Evolutionary conservation across 2,797 vertebrate genomes (phyloP).

Genomic region (Sebastes goodei): DNA sequence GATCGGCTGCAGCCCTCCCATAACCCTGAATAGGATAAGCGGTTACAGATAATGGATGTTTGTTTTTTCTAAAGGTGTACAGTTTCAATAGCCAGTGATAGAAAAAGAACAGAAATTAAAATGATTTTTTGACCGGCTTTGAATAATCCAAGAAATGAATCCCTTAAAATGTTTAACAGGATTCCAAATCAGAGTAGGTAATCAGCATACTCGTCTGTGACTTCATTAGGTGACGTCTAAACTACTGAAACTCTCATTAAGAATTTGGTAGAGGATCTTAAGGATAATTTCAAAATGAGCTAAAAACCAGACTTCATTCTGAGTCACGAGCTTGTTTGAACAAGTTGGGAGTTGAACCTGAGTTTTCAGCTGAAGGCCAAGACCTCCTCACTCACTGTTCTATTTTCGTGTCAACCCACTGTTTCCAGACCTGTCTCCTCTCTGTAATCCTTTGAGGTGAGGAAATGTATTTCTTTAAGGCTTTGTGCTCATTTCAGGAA

Average conservation of each 20-base stretch:
- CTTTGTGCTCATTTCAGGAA: slow-evolving; percentile 4
- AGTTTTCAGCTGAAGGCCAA: background rate
- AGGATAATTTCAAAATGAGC: background rate
- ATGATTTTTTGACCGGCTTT: background rate
- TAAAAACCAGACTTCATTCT: background rate
- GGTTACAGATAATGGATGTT: no score
- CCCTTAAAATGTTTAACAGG: slow-evolving; percentile 5
- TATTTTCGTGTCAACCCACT: background rate
- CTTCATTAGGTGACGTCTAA: slow-evolving; percentile 6
- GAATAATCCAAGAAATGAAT: background rate
- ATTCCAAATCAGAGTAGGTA: background rate
- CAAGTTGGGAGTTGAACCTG: background rate
- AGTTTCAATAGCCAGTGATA: background rate
- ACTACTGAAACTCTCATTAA: slow-evolving; percentile 9
- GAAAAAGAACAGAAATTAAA: background rate
- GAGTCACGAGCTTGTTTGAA: slow-evolving; percentile 1
- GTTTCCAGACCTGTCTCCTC: background rate
- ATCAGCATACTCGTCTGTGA: background rate
- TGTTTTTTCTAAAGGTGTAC: background rate
- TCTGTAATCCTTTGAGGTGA: background rate
- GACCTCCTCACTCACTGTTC: background rate
- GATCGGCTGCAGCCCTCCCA: no score
- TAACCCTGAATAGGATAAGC: no score
- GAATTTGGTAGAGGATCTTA: background rate
- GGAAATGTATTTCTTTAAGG: background rate